Evolutionary conservation across 2,888 invertebrate genomes (phyloP).

Genomic region (Drosophila conformis): DNA sequence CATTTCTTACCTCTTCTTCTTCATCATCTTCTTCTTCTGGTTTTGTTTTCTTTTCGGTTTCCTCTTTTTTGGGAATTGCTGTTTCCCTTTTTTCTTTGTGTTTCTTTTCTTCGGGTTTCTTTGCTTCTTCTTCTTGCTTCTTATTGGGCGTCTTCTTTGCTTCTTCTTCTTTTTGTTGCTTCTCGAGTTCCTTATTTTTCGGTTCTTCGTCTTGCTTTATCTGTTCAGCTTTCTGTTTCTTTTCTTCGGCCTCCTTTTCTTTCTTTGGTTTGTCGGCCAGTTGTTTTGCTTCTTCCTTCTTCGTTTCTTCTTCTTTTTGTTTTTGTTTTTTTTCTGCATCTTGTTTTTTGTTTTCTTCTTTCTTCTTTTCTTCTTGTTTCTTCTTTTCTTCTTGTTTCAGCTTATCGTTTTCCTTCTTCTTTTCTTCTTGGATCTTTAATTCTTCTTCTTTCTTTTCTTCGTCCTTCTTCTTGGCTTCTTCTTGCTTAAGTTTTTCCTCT

Average conservation of each 20-base stretch:
- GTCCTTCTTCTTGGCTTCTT: conserved; percentile 42
- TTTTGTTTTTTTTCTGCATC: conserved; percentile 40
- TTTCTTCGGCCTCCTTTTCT: conserved; percentile 14
- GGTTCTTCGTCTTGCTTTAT: conserved; percentile 14
- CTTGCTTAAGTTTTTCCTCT: conserved; percentile 21
- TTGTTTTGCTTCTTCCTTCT: background rate
- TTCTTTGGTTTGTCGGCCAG: background rate
- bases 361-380: background rate
- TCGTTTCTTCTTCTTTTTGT: conserved; percentile 49
- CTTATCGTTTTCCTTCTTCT: background rate
- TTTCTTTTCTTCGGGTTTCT: background rate
- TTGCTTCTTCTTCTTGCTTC: background rate
- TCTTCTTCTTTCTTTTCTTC: conserved; percentile 7
- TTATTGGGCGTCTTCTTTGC: background rate
- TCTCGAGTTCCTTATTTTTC: background rate
- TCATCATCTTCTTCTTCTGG: background rate
- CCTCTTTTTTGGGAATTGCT: background rate
- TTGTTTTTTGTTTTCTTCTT: conserved; percentile 3
- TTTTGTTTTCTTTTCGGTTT: background rate
- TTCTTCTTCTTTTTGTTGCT: background rate
- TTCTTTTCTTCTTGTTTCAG: conserved; percentile 40
- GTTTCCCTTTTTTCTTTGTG: background rate
- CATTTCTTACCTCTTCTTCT: background rate
- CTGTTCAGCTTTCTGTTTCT: conserved; percentile 43
- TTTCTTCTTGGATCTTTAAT: conserved; percentile 1